These are phyloP conservation scores for Hyppa rectilinea DNA, from an alignment of 2,888 invertebrate species.

Conservation along the genomic window DNA sequence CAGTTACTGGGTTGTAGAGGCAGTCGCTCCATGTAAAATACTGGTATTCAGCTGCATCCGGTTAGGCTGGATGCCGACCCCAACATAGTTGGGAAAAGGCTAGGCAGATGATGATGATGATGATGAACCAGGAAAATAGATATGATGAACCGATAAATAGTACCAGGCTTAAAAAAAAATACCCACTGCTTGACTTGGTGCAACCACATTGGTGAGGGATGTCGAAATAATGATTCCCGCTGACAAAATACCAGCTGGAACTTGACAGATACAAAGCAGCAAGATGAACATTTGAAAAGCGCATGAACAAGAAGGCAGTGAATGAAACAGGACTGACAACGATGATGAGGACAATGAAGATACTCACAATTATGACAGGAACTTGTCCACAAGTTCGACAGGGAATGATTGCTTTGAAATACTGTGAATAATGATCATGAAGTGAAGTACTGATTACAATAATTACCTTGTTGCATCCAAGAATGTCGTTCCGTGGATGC, in stretches of 20 bases:
- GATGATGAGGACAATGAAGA: not conserved
- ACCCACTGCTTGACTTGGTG: too few species aligned
- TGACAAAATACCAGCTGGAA: not conserved
- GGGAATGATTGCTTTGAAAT: not conserved
- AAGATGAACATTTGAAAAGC: not conserved
- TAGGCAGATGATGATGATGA: too few species aligned
- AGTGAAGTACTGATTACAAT: not conserved
- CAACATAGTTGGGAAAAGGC: too few species aligned
- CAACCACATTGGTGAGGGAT: too few species aligned
- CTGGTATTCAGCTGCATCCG: too few species aligned
- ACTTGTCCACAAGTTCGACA: not conserved
- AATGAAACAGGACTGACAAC: not conserved
- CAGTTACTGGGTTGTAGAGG: too few species aligned
- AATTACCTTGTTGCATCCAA: slow-evolving; percentile 6
- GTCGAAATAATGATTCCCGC: too few species aligned
- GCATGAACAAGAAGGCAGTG: not conserved
- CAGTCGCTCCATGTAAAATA: too few species aligned
- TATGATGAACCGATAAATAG: not conserved
- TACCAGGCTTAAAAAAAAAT: not conserved
- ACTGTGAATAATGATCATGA: not conserved
- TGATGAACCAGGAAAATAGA: slow-evolving; percentile 16
- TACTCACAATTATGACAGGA: not conserved
- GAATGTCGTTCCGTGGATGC: not conserved
- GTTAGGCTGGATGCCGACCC: too few species aligned
- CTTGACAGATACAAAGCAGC: not conserved